Evolutionary conservation across 2,797 vertebrate species (phyloP), one percentile per base, ranked within the genome.

Genomic region (Eulemur coronatus): DNA sequence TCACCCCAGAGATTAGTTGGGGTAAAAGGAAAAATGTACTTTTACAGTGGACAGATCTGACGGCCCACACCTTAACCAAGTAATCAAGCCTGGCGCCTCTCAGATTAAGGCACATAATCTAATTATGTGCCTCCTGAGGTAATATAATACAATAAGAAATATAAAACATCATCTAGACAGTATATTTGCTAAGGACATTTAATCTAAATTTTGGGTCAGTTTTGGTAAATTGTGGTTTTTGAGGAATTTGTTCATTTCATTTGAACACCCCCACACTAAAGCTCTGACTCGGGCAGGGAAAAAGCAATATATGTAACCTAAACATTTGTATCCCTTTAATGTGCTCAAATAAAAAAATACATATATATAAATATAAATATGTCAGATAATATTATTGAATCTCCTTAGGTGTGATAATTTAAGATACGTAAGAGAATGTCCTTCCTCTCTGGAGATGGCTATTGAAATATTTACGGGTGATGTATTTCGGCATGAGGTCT

Each of bases 141-240:
- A 65, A 80, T 5, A 18, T n/a, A 59, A 80, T 4, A 22, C 8
- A 43, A 20, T 57, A 14, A 73, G 57, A 95, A 41, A 8, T 55
- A n/a, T 50, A 72, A 70, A 79, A 2, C 9, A 26, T 79, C 7
- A 22, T 12, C 30, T 63, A 46, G 48, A 15, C n/a, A 59, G 0
- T 30, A 11, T 41, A 46, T 87, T 79, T 95, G 35, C 33, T 91
- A 90, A 94, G 91, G 59, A 17, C 7, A n/a, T 46, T 79, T 73
- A 33, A 41, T 79, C 50, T 89, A 41, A 91, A 52, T 48, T 15
- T 70, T 65, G 85, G 14, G 26, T 75, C 13, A 69, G 7, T 67
- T 91, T 88, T 63, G 35, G 50, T 35, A 81, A 97, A 84, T 76
- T 80, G 26, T 91, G 65, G 73, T 72, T 94, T 75, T 72, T 75